phyloP scores from a whole-genome alignment of 2,797 vertebrate species.

The Bryconaethiops microstoma region DNA sequence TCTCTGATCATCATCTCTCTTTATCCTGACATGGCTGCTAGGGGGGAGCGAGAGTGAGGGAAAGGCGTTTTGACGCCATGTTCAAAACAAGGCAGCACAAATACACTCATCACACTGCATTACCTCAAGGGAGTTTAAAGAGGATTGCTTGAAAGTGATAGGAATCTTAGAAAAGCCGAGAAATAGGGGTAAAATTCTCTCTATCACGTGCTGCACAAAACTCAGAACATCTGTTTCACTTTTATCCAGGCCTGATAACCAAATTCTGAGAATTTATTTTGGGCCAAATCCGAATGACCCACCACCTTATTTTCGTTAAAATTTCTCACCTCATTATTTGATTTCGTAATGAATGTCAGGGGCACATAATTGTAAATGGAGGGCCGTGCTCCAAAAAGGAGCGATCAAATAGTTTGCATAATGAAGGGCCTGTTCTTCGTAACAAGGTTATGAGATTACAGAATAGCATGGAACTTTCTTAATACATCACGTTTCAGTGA shows the following conservation, averaged over 20 bases:
- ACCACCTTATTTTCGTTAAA: neutral
- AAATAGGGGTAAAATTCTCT: neutral
- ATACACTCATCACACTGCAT: slow-evolving; percentile 32
- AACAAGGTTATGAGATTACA: slow-evolving; percentile 15
- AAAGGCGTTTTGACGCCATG: neutral
- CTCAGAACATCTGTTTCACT: neutral
- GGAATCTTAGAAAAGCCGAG: slow-evolving; percentile 23
- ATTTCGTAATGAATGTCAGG: slow-evolving; percentile 13
- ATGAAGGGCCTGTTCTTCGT: slow-evolving; percentile 11
- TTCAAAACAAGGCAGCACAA: slow-evolving; percentile 6
- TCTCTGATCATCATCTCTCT: slow-evolving; percentile 47
- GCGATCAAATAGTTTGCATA: slow-evolving; percentile 6
- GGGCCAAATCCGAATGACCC: neutral
- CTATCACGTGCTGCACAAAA: neutral
- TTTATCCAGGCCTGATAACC: neutral
- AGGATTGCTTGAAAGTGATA: slow-evolving; percentile 30
- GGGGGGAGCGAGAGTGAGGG: slow-evolving; percentile 14
- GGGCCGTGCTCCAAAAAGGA: slow-evolving; percentile 5
- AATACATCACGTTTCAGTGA: slow-evolving; percentile 2
- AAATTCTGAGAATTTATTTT: neutral
- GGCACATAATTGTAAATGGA: slow-evolving; percentile 23
- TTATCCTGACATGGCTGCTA: slow-evolving; percentile 51
- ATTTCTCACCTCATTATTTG: slow-evolving; percentile 24
- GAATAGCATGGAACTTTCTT: slow-evolving; percentile 4
- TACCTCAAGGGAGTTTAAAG: slow-evolving; percentile 32